phyloP scores from a whole-genome alignment of 2,888 invertebrate species.

The Macroteleia sp. region DNA sequence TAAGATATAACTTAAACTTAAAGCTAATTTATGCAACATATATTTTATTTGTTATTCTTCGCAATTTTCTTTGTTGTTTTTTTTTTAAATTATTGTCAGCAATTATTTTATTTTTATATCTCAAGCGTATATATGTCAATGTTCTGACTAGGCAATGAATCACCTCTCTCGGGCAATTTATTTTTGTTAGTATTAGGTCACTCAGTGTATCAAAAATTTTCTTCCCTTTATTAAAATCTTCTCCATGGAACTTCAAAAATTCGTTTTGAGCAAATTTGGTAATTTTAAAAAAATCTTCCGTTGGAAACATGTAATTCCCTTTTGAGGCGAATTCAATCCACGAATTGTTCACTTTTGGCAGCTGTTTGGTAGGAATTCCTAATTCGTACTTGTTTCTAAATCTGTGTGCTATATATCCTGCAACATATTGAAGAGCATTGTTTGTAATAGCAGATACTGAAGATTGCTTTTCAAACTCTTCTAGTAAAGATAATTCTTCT shows the following conservation, averaged over 20 bases:
- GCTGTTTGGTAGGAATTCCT: not conserved
- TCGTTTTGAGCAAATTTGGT: not conserved
- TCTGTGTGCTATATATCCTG: slow-evolving; percentile 9
- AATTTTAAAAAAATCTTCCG: not conserved
- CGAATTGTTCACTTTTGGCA: not conserved
- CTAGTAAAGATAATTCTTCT: too few relatives aligned
- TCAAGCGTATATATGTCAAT: not conserved
- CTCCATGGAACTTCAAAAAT: not conserved
- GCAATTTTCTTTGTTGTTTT: not conserved
- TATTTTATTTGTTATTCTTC: not conserved
- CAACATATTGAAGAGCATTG: not conserved
- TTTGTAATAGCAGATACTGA: too few relatives aligned
- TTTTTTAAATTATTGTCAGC: not conserved
- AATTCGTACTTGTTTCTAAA: slow-evolving; percentile 8
- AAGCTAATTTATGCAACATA: not conserved
- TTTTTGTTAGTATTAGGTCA: not conserved
- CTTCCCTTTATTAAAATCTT: not conserved
- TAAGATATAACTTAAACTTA: too few relatives aligned
- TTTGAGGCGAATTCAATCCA: not conserved
- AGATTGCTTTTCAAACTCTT: too few relatives aligned
- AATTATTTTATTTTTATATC: not conserved
- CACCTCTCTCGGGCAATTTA: not conserved
- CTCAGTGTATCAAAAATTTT: not conserved
- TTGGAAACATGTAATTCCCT: not conserved
- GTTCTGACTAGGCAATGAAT: slow-evolving; percentile 7